Evolutionary conservation across 2,888 invertebrate species (phyloP).

Genomic region (Pachycephus smyrnensis): DNA sequence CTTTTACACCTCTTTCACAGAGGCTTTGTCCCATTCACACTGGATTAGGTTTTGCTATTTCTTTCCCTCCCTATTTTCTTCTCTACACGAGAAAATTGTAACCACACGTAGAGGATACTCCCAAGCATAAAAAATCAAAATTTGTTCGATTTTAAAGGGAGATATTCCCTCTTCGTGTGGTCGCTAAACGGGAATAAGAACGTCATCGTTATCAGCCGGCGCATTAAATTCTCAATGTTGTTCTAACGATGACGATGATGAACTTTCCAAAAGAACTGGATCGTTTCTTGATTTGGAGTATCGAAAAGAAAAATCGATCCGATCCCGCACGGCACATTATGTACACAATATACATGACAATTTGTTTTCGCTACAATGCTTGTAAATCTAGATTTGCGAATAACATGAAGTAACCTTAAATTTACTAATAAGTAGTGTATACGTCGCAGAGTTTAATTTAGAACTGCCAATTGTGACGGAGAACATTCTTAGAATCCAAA

Average conservation of each 20-base stretch:
- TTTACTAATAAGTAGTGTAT: background rate
- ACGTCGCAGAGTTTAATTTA: background rate
- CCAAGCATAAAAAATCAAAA: background rate
- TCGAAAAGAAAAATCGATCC: background rate
- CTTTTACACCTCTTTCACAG: background rate
- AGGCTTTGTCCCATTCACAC: slow-evolving; percentile 19
- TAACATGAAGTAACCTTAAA: background rate
- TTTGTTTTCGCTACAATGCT: slow-evolving; percentile 20
- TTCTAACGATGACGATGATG: no score
- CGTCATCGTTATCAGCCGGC: background rate
- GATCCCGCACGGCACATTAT: slow-evolving; percentile 29
- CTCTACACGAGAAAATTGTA: background rate
- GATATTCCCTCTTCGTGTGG: background rate
- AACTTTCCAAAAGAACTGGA: background rate
- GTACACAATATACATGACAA: slow-evolving; percentile 41
- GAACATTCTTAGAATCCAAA: no score
- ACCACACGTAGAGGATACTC: background rate
- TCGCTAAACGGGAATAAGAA: background rate
- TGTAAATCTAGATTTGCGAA: slow-evolving; percentile 1
- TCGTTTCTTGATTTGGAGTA: background rate
- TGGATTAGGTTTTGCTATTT: slow-evolving; percentile 22
- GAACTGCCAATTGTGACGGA: background rate
- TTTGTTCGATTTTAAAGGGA: background rate
- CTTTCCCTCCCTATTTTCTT: background rate
- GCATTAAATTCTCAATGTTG: background rate